These are phyloP conservation scores for Alcis repandata DNA, from an alignment of 2,888 invertebrate species.

Conservation along the genomic window DNA sequence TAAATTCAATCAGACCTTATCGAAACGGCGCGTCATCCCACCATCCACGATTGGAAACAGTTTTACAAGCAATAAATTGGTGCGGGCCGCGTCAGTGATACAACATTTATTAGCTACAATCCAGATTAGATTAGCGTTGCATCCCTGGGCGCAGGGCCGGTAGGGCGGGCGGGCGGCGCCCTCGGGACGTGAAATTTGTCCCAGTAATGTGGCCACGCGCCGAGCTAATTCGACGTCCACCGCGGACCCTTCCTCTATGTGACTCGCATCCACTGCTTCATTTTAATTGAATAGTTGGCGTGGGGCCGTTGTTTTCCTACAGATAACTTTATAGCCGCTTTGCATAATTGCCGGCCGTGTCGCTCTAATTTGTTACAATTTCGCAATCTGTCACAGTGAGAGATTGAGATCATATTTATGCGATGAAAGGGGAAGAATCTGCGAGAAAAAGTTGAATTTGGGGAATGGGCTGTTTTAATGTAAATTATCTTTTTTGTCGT, in stretches of 20 bases:
- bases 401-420: conserved; percentile 43
- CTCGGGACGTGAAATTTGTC: conserved; percentile 81
- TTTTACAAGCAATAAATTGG: conserved; percentile 86
- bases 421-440: conserved; percentile 49
- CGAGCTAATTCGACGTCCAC: conserved; percentile 80
- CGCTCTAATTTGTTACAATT: conserved; percentile 81
- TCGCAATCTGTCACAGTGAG: conserved; percentile 77
- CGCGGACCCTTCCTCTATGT: conserved; percentile 77
- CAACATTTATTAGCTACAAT: conserved; percentile 86
- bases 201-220: conserved; percentile 85
- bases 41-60: conserved; percentile 85
- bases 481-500: too few relatives aligned
- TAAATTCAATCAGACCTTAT: conserved; percentile 80
- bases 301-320: conserved; percentile 80
- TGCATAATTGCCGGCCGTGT: conserved; percentile 81
- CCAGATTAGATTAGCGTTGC: conserved; percentile 86
- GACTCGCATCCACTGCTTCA: conserved; percentile 82
- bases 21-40: conserved; percentile 73
- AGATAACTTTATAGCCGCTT: conserved; percentile 83
- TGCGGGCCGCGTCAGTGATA: conserved; percentile 77
- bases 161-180: conserved; percentile 56
- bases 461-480: neutral
- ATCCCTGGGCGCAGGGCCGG: conserved; percentile 63
- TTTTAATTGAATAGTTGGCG: conserved; percentile 85
- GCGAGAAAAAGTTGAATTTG: conserved; percentile 3